These are phyloP conservation scores for Corbicula japonica DNA, from an alignment of 2,888 invertebrate species.

Conservation along the genomic window DNA sequence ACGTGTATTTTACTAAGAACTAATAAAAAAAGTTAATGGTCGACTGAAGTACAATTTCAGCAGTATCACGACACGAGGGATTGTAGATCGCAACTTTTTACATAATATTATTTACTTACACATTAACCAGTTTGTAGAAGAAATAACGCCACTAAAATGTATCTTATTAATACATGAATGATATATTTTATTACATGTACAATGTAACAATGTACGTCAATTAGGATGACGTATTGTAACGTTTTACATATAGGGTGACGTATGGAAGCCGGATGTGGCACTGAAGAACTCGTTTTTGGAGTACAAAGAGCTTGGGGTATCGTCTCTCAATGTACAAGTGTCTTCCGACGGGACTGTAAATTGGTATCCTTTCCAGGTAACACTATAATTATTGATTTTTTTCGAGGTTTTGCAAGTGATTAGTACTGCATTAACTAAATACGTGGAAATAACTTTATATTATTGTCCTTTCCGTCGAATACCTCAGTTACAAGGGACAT, in stretches of 20 bases:
- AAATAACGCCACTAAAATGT: no score
- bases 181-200: no score
- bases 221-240: no score
- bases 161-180: no score
- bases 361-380: conserved; percentile 54
- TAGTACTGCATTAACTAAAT: neutral
- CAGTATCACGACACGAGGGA: no score
- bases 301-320: conserved; percentile 51
- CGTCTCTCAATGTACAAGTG: conserved; percentile 43
- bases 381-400: neutral
- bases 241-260: conserved; percentile 42
- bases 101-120: no score
- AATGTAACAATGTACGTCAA: no score
- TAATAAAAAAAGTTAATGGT: no score
- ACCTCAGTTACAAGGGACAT: neutral
- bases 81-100: no score
- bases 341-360: conserved; percentile 14
- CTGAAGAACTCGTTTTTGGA: conserved; percentile 50
- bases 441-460: neutral
- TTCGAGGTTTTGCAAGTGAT: neutral
- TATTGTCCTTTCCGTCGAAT: neutral
- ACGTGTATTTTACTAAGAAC: no score
- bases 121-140: no score
- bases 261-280: conserved; percentile 60
- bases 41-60: no score